phyloP scores from a whole-genome alignment of 2,888 invertebrate genomes.

The Sympetrum striolatum region DNA sequence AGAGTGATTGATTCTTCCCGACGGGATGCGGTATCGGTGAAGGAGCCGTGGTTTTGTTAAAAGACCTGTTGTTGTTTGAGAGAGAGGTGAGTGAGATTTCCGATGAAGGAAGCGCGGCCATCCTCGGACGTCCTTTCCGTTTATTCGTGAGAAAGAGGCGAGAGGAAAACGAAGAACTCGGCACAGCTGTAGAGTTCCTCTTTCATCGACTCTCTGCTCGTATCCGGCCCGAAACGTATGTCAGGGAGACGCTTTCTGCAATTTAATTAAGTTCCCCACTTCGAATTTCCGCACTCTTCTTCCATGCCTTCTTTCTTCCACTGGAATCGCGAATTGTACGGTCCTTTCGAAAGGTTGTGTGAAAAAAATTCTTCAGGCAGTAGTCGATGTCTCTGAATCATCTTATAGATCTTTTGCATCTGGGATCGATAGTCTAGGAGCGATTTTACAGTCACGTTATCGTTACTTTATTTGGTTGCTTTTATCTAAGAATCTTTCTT shows the following conservation, averaged over 20 bases:
- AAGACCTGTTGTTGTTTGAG: background rate
- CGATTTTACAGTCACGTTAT: too few species aligned
- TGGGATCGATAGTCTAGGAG: too few species aligned
- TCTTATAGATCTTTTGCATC: too few species aligned
- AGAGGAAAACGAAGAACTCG: background rate
- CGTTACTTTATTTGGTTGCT: too few species aligned
- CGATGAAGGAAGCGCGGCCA: background rate
- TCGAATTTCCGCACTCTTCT: background rate
- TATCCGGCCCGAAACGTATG: background rate
- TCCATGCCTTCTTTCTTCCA: background rate
- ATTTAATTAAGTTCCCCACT: background rate
- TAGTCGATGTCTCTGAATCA: background rate
- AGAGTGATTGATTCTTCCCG: too few species aligned
- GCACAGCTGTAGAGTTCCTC: slow-evolving; percentile 13
- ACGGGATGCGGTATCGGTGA: too few species aligned
- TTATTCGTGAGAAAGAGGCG: background rate
- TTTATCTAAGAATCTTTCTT: too few species aligned
- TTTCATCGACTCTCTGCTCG: background rate
- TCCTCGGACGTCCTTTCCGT: background rate
- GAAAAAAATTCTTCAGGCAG: background rate
- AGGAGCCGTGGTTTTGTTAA: too few species aligned
- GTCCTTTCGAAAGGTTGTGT: background rate
- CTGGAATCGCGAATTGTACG: background rate
- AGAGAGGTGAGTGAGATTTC: slow-evolving; percentile 7
- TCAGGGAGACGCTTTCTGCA: background rate